Evolutionary conservation across 2,113 vertebrate genomes (phyloP).

Genomic region (Chamaea fasciata): DNA sequence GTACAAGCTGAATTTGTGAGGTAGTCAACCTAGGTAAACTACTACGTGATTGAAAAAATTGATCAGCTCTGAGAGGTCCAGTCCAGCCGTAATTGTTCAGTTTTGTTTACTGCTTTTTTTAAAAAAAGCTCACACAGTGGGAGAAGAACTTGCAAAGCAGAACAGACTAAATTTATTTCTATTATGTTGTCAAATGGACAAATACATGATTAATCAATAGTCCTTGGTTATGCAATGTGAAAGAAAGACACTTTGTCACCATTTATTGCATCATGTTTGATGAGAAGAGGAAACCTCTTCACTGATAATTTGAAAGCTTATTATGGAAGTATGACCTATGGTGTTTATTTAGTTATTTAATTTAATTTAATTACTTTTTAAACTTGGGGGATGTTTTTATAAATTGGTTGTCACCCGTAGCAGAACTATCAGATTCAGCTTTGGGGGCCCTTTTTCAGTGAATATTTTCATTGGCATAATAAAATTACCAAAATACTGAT

Average conservation of each 20-base stretch:
- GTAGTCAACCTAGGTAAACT: background rate
- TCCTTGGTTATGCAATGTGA: background rate
- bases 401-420: rapidly evolving
- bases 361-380: background rate
- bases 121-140: background rate
- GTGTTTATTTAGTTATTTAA: background rate
- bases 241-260: background rate
- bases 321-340: background rate
- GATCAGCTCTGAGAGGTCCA: background rate
- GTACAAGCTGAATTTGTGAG: background rate
- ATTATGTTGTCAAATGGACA: background rate
- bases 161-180: background rate
- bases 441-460: background rate
- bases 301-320: background rate
- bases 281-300: background rate
- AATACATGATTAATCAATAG: too few species aligned
- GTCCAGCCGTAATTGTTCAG: background rate
- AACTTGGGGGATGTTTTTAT: background rate
- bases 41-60: background rate
- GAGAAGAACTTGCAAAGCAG: background rate
- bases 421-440: background rate
- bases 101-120: background rate
- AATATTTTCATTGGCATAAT: background rate
- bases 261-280: background rate
- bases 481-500: background rate